Evolutionary conservation across 2,888 invertebrate genomes (phyloP), one percentile per base, ranked within the genome.

Genomic region (Cryptosula pallasiana): DNA sequence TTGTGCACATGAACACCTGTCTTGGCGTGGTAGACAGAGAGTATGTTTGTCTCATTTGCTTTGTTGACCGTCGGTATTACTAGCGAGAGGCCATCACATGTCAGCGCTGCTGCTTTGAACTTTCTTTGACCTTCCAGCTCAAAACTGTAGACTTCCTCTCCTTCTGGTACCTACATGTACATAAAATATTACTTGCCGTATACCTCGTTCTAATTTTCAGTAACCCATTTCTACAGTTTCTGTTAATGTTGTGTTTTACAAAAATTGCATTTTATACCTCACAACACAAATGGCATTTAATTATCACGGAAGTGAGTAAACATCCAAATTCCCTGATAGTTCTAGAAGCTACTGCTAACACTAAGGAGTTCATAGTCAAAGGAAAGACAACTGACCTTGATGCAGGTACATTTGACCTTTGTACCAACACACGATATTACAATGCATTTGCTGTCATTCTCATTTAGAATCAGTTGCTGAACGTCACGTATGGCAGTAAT

Each of bases 401-500:
- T 29, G 27, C 63, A 63, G n/a, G 63, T 63, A 34, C 63, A 63
- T 27, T n/a, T 63, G 63, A 63, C 32, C 27, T 63, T 63, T 27
- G 20, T 63, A 13, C 13, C 9, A 32, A 9, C 32, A 27, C 79
- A 90, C 0, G 92, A 92, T 71, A 92, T 89, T 0, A 91, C 89
- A 27, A 93, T 87, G 72, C 92, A 90, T 79, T 91, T 90, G 0
- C 88, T 87, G 0, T 92, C 92, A 58, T 90, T 89, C 78, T 92
- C 91, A 74, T 92, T 87, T 34, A 93, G 87, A 0, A 90, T 87
- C 1, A 94, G 84, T 81, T 93, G 93, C 76, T 89, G 90, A 0
- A 93, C 89, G 2, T 91, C 90, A 32, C 89, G 90, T 81, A 95
- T 94, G 79, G 92, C 91, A 78, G 93, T 91, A 84, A 93, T 92